Evolutionary conservation across 2,797 vertebrate species (phyloP).

Genomic region (Channallabes apus): DNA sequence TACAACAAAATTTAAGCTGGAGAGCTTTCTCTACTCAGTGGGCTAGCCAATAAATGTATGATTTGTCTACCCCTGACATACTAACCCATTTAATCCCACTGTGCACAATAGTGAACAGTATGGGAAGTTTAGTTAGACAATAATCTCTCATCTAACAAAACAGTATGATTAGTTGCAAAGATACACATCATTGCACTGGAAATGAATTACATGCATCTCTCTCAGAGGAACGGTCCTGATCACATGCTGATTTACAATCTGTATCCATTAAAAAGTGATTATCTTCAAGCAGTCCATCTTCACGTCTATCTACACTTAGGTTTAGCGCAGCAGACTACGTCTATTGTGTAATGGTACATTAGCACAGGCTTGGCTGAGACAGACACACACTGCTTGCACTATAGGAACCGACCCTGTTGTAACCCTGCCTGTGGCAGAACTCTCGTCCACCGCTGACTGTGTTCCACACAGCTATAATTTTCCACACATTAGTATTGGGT

Average conservation of each 20-base stretch:
- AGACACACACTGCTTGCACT: constrained; percentile 5
- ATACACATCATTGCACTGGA: constrained; percentile 22
- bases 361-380: constrained; percentile 20
- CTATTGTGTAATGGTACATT: constrained; percentile 39
- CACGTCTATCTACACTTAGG: constrained; percentile 20
- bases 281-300: constrained; percentile 38
- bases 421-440: constrained; percentile 7
- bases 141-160: constrained; percentile 24
- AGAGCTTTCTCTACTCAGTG: background rate
- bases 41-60: constrained; percentile 1
- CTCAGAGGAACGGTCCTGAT: constrained; percentile 29
- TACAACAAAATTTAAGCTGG: background rate
- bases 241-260: constrained; percentile 42
- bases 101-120: constrained; percentile 6
- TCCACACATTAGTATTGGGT: background rate
- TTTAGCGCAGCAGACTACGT: constrained; percentile 4
- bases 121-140: background rate
- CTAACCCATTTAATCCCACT: constrained; percentile 7
- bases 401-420: constrained; percentile 5
- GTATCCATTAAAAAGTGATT: constrained; percentile 42
- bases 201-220: constrained; percentile 24
- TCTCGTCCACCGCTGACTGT: background rate
- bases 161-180: constrained; percentile 17
- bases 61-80: constrained; percentile 2
- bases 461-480: background rate